Percentiles rank a stretch among this genome's conserved stretches.
These are phyloP conservation scores for Poecilia latipinna DNA, from an alignment of 2,113 vertebrate genomes.

Conservation along the genomic window DNA sequence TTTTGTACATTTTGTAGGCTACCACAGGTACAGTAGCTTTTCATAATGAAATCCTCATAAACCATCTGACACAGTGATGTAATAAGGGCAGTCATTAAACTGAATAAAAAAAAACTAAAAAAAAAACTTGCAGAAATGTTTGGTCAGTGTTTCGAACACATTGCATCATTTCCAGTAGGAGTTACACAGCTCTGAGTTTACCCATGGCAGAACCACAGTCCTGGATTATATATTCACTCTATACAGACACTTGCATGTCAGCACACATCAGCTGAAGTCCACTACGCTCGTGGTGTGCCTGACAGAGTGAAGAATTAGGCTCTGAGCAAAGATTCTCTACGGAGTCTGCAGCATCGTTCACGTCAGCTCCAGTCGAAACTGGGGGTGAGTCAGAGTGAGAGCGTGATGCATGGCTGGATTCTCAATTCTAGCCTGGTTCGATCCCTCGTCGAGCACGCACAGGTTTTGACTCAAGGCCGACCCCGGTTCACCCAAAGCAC, in stretches of 20 bases:
- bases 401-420: constrained; percentile 34
- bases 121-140: constrained; percentile 9
- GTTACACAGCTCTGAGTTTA: constrained; percentile 45
- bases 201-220: constrained; percentile 48
- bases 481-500: constrained; percentile 26
- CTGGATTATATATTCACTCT: constrained; percentile 60
- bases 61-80: constrained; percentile 24
- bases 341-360: constrained; percentile 27
- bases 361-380: constrained; percentile 36
- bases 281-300: constrained; percentile 33
- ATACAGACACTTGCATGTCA: constrained; percentile 57
- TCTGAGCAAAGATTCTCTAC: constrained; percentile 47
- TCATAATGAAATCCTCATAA: constrained; percentile 1
- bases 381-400: constrained; percentile 43
- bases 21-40: neutral
- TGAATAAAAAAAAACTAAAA: neutral
- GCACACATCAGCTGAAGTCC: constrained; percentile 57
- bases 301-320: constrained; percentile 50
- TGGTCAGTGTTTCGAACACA: constrained; percentile 38
- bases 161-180: constrained; percentile 53
- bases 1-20: neutral
- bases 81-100: constrained; percentile 31
- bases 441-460: constrained; percentile 2
- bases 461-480: constrained; percentile 29
- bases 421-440: constrained; percentile 34